Percentiles rank a stretch among this genome's conserved stretches.
These are phyloP conservation scores for Rhizomys pruinosus DNA, from an alignment of 2,113 vertebrate genomes.

Conservation along the genomic window DNA sequence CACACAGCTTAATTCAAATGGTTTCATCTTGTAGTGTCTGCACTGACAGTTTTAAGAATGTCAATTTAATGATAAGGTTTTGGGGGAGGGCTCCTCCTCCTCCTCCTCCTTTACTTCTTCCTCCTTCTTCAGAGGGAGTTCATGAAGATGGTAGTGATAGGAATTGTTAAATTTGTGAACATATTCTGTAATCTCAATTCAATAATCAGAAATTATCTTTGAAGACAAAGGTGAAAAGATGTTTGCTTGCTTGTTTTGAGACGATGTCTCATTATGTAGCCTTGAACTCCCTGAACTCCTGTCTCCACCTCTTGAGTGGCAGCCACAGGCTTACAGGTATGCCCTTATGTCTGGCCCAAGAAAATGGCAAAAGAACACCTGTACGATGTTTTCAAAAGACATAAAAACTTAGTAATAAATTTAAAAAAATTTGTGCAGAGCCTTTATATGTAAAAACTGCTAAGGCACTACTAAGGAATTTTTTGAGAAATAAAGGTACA, in stretches of 20 bases:
- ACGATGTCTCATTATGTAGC: neutral
- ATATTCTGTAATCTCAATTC: neutral
- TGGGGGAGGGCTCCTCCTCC: no score
- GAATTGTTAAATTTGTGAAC: neutral
- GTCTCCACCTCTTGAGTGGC: neutral
- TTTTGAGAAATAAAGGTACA: conserved; percentile 13
- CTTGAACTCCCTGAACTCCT: neutral
- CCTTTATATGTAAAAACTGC: neutral
- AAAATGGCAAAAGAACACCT: neutral
- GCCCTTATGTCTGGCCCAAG: neutral
- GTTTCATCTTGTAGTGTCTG: neutral
- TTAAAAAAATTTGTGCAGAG: neutral
- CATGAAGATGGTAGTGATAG: neutral
- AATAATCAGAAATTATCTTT: neutral
- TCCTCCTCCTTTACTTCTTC: no score
- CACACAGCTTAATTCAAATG: neutral
- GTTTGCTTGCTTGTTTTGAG: neutral
- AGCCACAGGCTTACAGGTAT: neutral
- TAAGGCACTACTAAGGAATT: neutral
- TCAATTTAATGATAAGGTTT: no score
- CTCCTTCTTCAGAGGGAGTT: neutral
- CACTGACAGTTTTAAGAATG: neutral
- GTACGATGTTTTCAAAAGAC: neutral
- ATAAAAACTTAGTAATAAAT: neutral
- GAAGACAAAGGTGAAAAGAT: conserved; percentile 1